phyloP scores from a whole-genome alignment of 2,113 vertebrate genomes.

The Struthidea cinerea region DNA sequence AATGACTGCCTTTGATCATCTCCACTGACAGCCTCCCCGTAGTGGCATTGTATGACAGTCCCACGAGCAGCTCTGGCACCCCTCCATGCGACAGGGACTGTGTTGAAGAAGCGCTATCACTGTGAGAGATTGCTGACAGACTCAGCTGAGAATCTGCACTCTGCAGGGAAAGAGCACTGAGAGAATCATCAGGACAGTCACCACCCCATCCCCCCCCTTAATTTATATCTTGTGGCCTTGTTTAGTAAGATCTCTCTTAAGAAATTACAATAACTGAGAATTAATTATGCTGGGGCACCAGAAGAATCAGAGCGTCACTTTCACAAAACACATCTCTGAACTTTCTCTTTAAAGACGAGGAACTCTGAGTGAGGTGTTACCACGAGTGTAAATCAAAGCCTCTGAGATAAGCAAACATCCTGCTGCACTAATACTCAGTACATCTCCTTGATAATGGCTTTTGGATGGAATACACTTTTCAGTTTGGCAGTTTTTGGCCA shows the following conservation, averaged over 20 bases:
- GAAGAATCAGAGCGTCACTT: not conserved
- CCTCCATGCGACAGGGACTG: slow-evolving; percentile 93
- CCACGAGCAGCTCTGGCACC: slow-evolving; percentile 90
- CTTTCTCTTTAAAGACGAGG: slow-evolving; percentile 55
- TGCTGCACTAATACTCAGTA: not conserved
- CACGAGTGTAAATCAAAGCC: slow-evolving; percentile 62
- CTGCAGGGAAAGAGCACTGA: slow-evolving; percentile 72
- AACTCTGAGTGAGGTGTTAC: slow-evolving; percentile 38
- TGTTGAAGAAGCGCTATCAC: slow-evolving; percentile 85
- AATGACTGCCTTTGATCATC: slow-evolving; percentile 97
- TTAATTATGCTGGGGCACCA: slow-evolving; percentile 45
- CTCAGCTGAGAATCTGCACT: slow-evolving; percentile 85
- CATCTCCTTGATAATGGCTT: slow-evolving; percentile 44
- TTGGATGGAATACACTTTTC: slow-evolving; percentile 4
- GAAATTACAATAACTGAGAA: slow-evolving; percentile 55
- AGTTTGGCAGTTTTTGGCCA: not conserved
- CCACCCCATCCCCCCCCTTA: not conserved
- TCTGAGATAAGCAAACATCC: slow-evolving; percentile 42
- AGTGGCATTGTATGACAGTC: slow-evolving; percentile 90
- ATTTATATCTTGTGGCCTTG: slow-evolving; percentile 29
- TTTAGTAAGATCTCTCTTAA: slow-evolving; percentile 33
- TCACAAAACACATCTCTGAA: slow-evolving; percentile 40
- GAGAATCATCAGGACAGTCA: slow-evolving; percentile 56
- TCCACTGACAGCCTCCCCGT: slow-evolving; percentile 95
- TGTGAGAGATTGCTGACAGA: slow-evolving; percentile 84